Evolutionary conservation across 2,888 invertebrate species (phyloP), one percentile per base, ranked within the genome.

Genomic region (Synanthedon myopaeformis): DNA sequence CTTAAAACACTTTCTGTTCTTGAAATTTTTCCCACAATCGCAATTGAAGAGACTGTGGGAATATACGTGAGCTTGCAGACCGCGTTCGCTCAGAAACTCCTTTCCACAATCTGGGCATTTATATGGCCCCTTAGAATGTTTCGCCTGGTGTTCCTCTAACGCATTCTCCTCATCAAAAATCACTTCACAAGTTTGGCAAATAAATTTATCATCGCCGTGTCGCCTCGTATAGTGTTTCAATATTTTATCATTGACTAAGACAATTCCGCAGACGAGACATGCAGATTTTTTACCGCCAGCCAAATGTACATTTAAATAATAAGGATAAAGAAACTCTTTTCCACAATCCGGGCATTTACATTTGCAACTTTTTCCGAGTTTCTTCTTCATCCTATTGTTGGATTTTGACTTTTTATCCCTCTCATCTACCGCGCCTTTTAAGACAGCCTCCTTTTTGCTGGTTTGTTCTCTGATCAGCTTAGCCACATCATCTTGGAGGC

Each of bases 31-130:
- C 1, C 69, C 73, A 59, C 85, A 85, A 0, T 65, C 61, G 55
- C 86, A 86, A 49, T 72, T 65, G 58, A 82, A 79, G 0, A 82
- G 56, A 0, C 74, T 70, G 56, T 85, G 86, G 0, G 72, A 60
- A 54, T 75, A 76, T 55, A 61, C 60, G 52, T 86, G 86, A 0
- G 82, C 74, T 41, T 72, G 60, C 1, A 86, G 53, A 0, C 76
- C 79, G 51, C 82, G 64, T 6, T 74, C 70, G 53, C 62, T 81
- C 0, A 56, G 57, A 51, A 70, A 86, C 0, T 76, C 71, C 1
- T 64, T 60, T 0, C 79, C 76, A 50, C 86, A 86, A 0, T 69
- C 61, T 1, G 58, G 58, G 55, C 86, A 86, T 0, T 64, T 56
- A 48, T 67, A 60, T 0, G 61, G 58, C 0, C 57, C 53, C 0